These are phyloP conservation scores for Adelges cooleyi DNA, from an alignment of 1,140 invertebrate genomes.

Conservation along the genomic window DNA sequence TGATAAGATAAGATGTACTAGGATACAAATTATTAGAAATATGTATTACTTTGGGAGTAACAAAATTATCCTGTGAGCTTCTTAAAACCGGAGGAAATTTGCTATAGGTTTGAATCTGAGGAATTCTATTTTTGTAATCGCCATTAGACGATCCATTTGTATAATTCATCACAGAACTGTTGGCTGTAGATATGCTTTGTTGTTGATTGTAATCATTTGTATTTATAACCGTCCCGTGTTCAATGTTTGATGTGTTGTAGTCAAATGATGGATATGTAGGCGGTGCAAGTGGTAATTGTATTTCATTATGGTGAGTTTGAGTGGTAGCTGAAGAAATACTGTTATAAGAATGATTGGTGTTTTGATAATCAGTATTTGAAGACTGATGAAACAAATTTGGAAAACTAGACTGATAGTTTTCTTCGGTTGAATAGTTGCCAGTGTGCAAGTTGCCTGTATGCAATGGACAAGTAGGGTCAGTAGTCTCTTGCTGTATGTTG, in stretches of 20 bases:
- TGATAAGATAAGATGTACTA: no score
- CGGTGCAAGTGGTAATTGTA: constrained; percentile 4
- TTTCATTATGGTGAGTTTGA: constrained; percentile 16
- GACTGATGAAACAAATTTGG: constrained; percentile 5
- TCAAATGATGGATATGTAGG: not conserved
- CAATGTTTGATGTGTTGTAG: not conserved
- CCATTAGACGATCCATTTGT: not conserved
- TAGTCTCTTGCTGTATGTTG: constrained; percentile 8
- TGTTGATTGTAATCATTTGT: constrained; percentile 7
- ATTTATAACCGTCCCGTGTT: not conserved
- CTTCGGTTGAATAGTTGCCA: constrained; percentile 5
- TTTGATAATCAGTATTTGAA: constrained; percentile 2
- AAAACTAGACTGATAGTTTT: constrained; percentile 21
- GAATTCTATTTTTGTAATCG: constrained; percentile 17
- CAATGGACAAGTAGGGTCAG: not conserved
- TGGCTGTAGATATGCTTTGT: not conserved
- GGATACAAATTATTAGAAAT: no score
- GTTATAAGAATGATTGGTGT: not conserved
- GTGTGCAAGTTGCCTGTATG: not conserved
- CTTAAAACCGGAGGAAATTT: constrained; percentile 5
- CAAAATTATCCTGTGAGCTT: constrained; percentile 12
- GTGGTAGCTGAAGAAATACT: not conserved
- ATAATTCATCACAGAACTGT: constrained; percentile 4
- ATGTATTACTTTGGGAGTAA: constrained; percentile 7
- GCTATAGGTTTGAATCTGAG: constrained; percentile 20